Evolutionary conservation across 2,888 invertebrate genomes (phyloP).

Genomic region (Polietes domitor): DNA sequence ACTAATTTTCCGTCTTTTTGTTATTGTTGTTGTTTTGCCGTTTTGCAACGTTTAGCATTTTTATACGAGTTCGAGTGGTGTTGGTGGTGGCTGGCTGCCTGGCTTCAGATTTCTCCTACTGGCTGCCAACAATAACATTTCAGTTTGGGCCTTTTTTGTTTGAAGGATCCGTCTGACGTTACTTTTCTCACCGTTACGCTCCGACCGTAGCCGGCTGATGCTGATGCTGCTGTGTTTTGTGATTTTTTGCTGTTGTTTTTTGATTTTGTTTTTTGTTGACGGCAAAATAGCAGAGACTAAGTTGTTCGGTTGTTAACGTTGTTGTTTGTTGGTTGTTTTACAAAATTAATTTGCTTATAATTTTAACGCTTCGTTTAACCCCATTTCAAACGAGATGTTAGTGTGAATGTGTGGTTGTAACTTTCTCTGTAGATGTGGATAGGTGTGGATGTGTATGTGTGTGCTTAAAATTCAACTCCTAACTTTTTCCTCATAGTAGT

Average conservation of each 20-base stretch:
- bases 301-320: no score
- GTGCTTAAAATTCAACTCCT: background rate
- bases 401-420: conserved; percentile 21
- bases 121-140: conserved; percentile 5
- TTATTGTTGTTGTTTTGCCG: no score
- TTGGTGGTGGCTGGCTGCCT: no score
- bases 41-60: conserved; percentile 35
- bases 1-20: conserved; percentile 31
- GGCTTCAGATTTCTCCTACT: background rate
- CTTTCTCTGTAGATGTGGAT: background rate
- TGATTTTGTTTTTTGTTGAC: no score
- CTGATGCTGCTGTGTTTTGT: conserved; percentile 1
- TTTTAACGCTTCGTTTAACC: conserved; percentile 81
- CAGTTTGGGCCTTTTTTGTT: conserved; percentile 25
- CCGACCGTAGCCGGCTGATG: conserved; percentile 6
- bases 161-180: conserved; percentile 52
- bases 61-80: no score
- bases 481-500: conserved; percentile 13
- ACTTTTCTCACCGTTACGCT: conserved; percentile 48
- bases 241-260: conserved; percentile 37
- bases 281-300: no score
- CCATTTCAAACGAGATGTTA: conserved; percentile 71
- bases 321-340: conserved; percentile 70
- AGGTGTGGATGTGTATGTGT: background rate
- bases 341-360: conserved; percentile 81